Base-by-base conservation (phyloP, 2,888 invertebrate species). In the Ennomos fuscantarius region DNA sequence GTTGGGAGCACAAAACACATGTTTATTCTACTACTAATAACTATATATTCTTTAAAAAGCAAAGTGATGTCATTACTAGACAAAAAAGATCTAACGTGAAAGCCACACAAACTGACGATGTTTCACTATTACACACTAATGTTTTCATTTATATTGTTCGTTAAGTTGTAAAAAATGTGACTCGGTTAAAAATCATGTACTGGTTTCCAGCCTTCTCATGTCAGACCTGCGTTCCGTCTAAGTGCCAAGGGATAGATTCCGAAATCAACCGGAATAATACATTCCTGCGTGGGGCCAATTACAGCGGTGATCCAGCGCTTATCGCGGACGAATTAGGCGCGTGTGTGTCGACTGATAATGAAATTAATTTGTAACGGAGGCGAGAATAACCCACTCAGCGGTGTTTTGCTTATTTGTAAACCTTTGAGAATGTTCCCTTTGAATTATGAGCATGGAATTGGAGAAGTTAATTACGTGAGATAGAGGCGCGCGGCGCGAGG, bases 201-300 rank as follows among this genome's bases (percentile, higher is more conserved):
- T 52, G 52, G n/a, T 24, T 15, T 37, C 31, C 44, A 44, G 24
- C 24, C 15, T n/a, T 11, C 11, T 11, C 10, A 6, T 24, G 44
- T 42, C 35, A 8, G 36, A 49, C 48, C 44, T 32, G 40, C 45
- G 32, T 45, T 43, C 11, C 40, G 32, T 50, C 9, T 36, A 11
- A 50, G 50, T 44, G 34, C 49, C 12, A 41, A 24, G 11, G 56
- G 37, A 50, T 44, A 33, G 33, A 37, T 56, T 56, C 46, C 15
- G 15, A 56, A 56, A 51, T 56, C 51, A 56, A 51, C 56, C 50
- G 11, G 56, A 56, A 56, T 56, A 56, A 56, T 56, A 50, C 36
- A 56, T 56, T 36, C 42, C 9, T 39, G 31, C 15, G 49, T 39
- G 45, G 11, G 43, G 24, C 42, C 57, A 52, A 47, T 57, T 43